Conservation (phyloP, 1,140 invertebrate genomes). For the Drosophila paulistorum region DNA sequence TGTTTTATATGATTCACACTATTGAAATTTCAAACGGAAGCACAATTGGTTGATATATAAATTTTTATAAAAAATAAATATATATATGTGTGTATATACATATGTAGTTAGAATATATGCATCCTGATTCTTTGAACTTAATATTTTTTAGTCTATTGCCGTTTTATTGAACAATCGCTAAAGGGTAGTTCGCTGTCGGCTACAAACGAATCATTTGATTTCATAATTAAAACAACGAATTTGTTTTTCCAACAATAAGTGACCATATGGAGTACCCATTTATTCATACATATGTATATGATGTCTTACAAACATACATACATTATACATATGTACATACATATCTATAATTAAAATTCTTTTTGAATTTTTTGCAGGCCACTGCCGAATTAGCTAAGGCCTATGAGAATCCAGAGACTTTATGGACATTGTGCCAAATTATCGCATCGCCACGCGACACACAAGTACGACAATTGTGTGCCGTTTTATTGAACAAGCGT, state of each 20-base stretch:
- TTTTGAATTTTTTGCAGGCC: conserved; percentile 83
- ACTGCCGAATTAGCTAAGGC: conserved; percentile 86
- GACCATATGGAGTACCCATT: not conserved
- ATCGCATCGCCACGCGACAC: conserved; percentile 84
- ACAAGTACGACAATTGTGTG: conserved; percentile 88
- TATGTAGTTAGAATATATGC: too few relatives aligned
- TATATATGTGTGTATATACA: too few relatives aligned
- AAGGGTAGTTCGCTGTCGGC: not conserved
- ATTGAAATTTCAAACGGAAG: too few relatives aligned
- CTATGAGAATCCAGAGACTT: conserved; percentile 86
- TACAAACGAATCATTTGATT: not conserved
- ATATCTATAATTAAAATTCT: conserved; percentile 15
- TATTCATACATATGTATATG: not conserved
- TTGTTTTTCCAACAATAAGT: conserved; percentile 30
- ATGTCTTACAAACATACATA: not conserved
- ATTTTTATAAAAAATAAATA: too few relatives aligned
- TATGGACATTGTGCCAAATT: conserved; percentile 85
- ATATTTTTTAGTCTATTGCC: too few relatives aligned
- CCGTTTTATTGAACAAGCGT: conserved; percentile 86
- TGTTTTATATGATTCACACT: too few relatives aligned
- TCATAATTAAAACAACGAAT: conserved; percentile 1
- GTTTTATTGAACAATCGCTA: not conserved
- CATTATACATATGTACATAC: too few relatives aligned
- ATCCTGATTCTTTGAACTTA: too few relatives aligned
- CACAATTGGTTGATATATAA: too few relatives aligned